A percentile compares a stretch with the other conserved stretches of the same genome.
Conservation (phyloP, 2,888 invertebrate genomes). For the Catocala fraxini region DNA sequence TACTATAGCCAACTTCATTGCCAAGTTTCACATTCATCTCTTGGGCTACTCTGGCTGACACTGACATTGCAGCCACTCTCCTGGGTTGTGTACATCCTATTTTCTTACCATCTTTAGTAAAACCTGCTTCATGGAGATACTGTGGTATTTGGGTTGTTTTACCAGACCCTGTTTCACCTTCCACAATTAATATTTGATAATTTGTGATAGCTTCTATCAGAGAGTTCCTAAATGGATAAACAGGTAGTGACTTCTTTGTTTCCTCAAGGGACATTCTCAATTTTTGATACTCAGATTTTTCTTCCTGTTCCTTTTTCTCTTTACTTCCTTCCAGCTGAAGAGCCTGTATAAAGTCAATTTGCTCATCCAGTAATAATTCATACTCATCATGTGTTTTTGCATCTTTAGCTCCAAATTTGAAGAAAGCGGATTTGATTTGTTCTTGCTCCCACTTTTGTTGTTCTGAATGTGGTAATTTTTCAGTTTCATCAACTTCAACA, state of each 20-base stretch:
- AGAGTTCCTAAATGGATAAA: constrained; percentile 96
- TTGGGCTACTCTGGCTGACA: constrained; percentile 98
- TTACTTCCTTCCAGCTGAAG: constrained; percentile 92
- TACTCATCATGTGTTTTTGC: constrained; percentile 93
- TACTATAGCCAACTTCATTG: constrained; percentile 96
- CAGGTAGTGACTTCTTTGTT: constrained; percentile 96
- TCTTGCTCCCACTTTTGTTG: constrained; percentile 99
- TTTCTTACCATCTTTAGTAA: constrained; percentile 93
- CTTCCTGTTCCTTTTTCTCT: constrained; percentile 86
- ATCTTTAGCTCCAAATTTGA: constrained; percentile 97
- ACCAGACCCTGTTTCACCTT: constrained; percentile 99
- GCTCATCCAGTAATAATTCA: constrained; percentile 97
- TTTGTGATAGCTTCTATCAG: constrained; percentile 96
- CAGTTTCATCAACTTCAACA: constrained; percentile 95
- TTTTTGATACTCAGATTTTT: constrained; percentile 89
- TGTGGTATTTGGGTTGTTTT: constrained; percentile 99
- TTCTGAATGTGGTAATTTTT: constrained; percentile 94
- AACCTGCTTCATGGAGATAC: constrained; percentile 98
- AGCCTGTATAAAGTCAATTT: constrained; percentile 99
- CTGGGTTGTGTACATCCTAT: constrained; percentile 99
- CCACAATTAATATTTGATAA: constrained; percentile 97
- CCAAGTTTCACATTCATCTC: constrained; percentile 99
- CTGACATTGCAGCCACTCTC: constrained; percentile 99
- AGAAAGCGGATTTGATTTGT: constrained; percentile 96
- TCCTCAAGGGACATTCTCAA: constrained; percentile 95